Evolutionary conservation across 1,140 invertebrate species (phyloP), one percentile per base, ranked within the genome.

Genomic region (Samia ricini): DNA sequence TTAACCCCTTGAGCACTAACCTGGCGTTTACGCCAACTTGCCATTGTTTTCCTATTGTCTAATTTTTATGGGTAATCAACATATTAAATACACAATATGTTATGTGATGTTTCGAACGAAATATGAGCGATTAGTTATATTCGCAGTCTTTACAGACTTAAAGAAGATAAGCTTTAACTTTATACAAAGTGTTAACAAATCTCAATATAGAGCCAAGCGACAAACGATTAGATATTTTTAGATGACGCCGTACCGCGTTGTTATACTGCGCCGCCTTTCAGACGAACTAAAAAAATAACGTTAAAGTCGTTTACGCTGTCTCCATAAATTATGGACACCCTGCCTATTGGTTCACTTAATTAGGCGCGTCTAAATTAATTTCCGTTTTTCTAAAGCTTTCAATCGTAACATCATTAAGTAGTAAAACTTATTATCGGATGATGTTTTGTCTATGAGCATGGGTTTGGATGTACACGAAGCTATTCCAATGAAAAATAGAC

Each of bases 181-280:
- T n/a, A 50, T 24, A 59, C 57, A 50, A 50, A 77, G 66, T 71
- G 72, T 78, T 72, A 72, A 81, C 82, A 82, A 86, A 86, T 85
- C 85, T 80, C 78, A 83, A 81, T 78, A 76, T 61, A 56, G 63
- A 71, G 70, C 68, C 74, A 72, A 66, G 56, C 71, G 70, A 74
- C 81, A 79, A 85, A 85, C 79, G 77, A 76, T 76, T 74, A 77
- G 76, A 74, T 88, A 88, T 88, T 88, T 87, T 83, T 79, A 76
- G 80, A 78, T 72, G 71, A 80, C 4, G 1, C 33, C 12, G 33
- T 15, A 4, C 12, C 33, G 33, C 8, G 33, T 15, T 15, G 33
- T n/a, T n/a, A n/a, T n/a, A n/a, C n/a, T n/a, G n/a, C 80, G 77
- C 78, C 76, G 77, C 76, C 76, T 71, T 85, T 77, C 72, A 68